These are phyloP conservation scores for Melanitta fusca DNA, from an alignment of 2,797 vertebrate genomes.

Conservation along the genomic window DNA sequence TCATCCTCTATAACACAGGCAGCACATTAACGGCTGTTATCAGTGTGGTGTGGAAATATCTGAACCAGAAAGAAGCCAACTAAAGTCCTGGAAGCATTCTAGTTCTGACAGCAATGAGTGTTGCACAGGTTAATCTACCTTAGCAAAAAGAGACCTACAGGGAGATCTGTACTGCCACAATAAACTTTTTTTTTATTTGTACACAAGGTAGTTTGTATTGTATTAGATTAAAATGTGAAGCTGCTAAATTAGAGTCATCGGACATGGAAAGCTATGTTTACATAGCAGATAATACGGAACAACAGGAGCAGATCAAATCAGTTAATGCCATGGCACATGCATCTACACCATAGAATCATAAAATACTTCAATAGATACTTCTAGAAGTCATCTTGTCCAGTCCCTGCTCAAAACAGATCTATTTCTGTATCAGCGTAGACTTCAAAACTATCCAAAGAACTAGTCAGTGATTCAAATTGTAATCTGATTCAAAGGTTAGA, in stretches of 20 bases:
- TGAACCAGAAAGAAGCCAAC: background rate
- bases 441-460: background rate
- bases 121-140: background rate
- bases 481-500: background rate
- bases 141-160: background rate
- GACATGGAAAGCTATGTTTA: background rate
- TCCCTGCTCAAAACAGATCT: background rate
- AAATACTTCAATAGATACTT: background rate
- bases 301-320: background rate
- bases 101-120: background rate
- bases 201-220: background rate
- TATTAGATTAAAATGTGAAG: background rate
- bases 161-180: background rate
- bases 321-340: background rate
- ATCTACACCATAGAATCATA: background rate
- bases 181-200: background rate
- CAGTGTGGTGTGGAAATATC: background rate
- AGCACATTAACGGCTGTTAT: background rate
- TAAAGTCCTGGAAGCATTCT: background rate
- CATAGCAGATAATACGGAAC: background rate
- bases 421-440: background rate
- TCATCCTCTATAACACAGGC: background rate
- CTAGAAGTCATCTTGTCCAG: background rate
- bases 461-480: background rate
- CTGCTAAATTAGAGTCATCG: background rate